Conservation (phyloP, 2,888 invertebrate species). For the Tubulanus polymorphus region DNA sequence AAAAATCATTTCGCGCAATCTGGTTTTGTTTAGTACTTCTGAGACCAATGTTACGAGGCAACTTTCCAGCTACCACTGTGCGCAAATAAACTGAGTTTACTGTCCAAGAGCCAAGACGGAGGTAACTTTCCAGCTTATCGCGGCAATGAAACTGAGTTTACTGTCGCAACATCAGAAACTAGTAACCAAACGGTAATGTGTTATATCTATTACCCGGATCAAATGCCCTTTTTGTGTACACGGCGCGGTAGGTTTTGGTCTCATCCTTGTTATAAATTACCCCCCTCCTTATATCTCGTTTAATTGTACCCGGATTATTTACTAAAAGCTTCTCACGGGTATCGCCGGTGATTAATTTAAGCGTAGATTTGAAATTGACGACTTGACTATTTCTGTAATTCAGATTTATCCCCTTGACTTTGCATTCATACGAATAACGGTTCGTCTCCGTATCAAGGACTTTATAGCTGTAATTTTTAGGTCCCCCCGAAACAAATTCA, state of each 20-base stretch:
- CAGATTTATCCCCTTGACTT: conserved; percentile 30
- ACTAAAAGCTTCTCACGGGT: not conserved
- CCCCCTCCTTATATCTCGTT: not conserved
- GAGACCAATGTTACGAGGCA: no score
- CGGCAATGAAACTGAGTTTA: no score
- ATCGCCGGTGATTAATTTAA: not conserved
- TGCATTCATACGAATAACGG: conserved; percentile 15
- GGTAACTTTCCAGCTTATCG: no score
- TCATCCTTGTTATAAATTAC: not conserved
- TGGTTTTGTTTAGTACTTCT: no score
- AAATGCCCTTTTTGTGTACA: not conserved
- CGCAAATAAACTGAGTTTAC: no score
- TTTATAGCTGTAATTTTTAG: conserved; percentile 43
- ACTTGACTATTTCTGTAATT: conserved; percentile 17
- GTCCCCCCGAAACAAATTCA: conserved; percentile 40
- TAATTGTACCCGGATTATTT: not conserved
- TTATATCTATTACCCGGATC: not conserved
- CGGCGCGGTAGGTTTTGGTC: not conserved
- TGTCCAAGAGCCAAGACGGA: no score
- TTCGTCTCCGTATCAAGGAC: conserved; percentile 9
- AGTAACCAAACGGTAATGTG: not conserved
- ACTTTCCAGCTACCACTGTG: no score
- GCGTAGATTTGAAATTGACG: conserved; percentile 22
- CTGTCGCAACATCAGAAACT: no score
- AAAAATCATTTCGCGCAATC: no score